phyloP scores from a whole-genome alignment of 2,113 vertebrate genomes.

The Neofelis nebulosa region DNA sequence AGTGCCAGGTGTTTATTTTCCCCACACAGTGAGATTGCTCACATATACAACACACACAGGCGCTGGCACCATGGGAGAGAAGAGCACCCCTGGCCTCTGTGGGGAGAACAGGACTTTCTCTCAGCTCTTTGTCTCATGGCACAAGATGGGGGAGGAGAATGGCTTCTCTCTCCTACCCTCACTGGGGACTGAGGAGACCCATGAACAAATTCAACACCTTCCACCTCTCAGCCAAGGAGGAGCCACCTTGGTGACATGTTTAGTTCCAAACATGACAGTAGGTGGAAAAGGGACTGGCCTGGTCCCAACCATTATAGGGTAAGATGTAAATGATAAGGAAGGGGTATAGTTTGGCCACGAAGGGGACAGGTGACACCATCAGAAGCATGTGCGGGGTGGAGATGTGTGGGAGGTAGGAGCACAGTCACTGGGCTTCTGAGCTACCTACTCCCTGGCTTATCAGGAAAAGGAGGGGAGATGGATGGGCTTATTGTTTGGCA shows the following conservation, averaged over 20 bases:
- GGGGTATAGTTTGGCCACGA: constrained; percentile 48
- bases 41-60: constrained; percentile 27
- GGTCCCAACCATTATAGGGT: constrained; percentile 56
- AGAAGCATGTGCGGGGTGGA: not conserved
- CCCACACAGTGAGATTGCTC: not conserved
- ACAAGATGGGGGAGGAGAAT: not conserved
- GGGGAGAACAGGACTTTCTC: not conserved
- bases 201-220: not conserved
- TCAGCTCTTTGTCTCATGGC: not conserved
- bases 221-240: constrained; percentile 34
- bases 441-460: constrained; percentile 38
- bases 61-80: not conserved
- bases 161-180: not conserved
- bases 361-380: constrained; percentile 43
- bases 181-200: not conserved
- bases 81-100: not conserved
- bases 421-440: constrained; percentile 15
- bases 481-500: constrained; percentile 88
- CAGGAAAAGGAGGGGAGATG: not conserved
- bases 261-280: constrained; percentile 63
- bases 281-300: constrained; percentile 52
- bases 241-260: constrained; percentile 58
- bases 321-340: constrained; percentile 64
- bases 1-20: constrained; percentile 69
- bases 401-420: not conserved